These are phyloP conservation scores for Megaceryle torquata DNA, from an alignment of 2,113 vertebrate genomes.

Conservation along the genomic window DNA sequence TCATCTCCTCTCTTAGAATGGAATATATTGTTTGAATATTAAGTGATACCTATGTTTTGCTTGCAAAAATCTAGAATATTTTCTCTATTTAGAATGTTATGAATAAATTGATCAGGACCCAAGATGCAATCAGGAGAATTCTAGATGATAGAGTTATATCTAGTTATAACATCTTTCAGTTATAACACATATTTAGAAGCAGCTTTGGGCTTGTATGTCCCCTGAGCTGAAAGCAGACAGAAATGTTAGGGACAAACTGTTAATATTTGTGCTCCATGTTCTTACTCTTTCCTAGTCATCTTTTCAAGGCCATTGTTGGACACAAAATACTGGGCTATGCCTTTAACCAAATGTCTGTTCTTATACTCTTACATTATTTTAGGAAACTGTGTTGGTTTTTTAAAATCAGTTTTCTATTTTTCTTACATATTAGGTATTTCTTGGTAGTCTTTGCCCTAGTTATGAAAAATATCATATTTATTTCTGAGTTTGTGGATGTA, in stretches of 20 bases:
- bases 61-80: background rate
- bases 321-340: background rate
- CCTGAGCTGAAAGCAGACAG: background rate
- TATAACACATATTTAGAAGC: background rate
- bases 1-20: background rate
- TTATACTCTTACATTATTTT: background rate
- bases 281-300: background rate
- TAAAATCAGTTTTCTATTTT: background rate
- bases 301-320: background rate
- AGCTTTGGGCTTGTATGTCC: background rate
- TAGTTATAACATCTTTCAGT: background rate
- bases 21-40: background rate
- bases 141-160: background rate
- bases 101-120: background rate
- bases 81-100: background rate
- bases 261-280: background rate
- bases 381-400: background rate
- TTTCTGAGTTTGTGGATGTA: background rate
- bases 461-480: background rate
- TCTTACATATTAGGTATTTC: background rate
- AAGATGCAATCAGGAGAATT: background rate
- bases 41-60: background rate
- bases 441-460: background rate
- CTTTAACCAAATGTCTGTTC: background rate
- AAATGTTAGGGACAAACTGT: background rate